Evolutionary conservation across 1,140 invertebrate species (phyloP), one percentile per base, ranked within the genome.

Genomic region (Himalopsyche phryganea): DNA sequence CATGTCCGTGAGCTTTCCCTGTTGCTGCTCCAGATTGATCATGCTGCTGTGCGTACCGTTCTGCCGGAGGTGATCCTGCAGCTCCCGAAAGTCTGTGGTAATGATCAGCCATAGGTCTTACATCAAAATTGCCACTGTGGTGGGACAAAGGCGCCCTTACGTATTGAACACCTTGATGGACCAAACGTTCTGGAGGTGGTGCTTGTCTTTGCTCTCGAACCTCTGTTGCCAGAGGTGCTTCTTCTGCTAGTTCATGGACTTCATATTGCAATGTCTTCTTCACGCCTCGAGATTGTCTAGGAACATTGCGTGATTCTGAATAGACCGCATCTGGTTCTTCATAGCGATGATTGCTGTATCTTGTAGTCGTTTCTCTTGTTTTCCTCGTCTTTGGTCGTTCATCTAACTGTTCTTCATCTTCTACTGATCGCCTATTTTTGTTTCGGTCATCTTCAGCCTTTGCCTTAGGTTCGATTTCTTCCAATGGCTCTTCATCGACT

Each of bases 181-280:
- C 44, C 15, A 60, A 19, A 3, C 17, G n/a, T 13, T 58, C 48
- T 11, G 57, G 56, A 20, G 53, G 50, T 18, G 50, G 32, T 14
- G 44, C 4, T 58, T 32, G 35, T 69, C 74, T 75, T 56, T 75
- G 66, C 38, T 75, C 69, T 54, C 71, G 74, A 3, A 70, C 71
- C 7, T 70, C 71, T n/a, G 68, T 66, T 1, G 69, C 63, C 5
- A 65, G 60, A 0, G 66, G 69, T 3, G 71, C 65, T 2, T 79
- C 78, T 2, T 77, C 79, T 15, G 72, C 70, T 47, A 72, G 66
- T 60, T 79, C 75, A 53, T 81, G 75, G 3, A 81, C 79, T 59
- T 81, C 73, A 44, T 75, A 78, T 41, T 79, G 73, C 50, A 78
- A 72, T 0, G 74, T 69, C 45, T 78, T 78, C 9, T 77, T 69